A percentile compares a stretch with the other conserved stretches of the same genome.
Evolutionary conservation across 2,113 vertebrate genomes (phyloP).

Genomic region (Gulo gulo): DNA sequence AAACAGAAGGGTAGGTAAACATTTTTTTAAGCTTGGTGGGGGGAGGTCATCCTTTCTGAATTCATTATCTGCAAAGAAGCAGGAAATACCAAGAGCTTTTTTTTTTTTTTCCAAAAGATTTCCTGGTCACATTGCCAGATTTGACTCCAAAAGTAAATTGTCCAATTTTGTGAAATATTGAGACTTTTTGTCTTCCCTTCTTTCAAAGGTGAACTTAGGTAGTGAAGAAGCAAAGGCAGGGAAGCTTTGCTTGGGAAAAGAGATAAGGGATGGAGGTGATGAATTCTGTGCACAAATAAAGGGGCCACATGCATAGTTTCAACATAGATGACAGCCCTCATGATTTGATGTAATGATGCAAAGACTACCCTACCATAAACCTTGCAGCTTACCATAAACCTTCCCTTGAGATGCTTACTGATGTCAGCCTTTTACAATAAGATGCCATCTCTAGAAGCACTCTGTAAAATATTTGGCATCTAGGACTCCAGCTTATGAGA

Average conservation of each 20-base stretch:
- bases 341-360: not conserved
- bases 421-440: not conserved
- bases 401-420: not conserved
- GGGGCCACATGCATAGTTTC: not conserved
- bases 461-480: not conserved
- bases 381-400: not conserved
- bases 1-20: constrained; percentile 76
- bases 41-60: constrained; percentile 70
- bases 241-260: not conserved
- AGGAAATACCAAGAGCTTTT: constrained; percentile 65
- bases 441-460: not conserved
- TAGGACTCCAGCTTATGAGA: not conserved
- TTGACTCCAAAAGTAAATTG: constrained; percentile 51
- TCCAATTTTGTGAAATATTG: constrained; percentile 27
- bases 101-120: constrained; percentile 25
- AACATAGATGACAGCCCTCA: accelerated
- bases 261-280: not conserved
- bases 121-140: constrained; percentile 38
- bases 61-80: constrained; percentile 71
- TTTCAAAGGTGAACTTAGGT: not conserved
- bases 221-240: not conserved
- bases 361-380: not conserved
- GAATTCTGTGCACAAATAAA: not conserved
- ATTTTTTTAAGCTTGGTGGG: constrained; percentile 57
- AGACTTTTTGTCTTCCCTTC: not conserved